Conservation (phyloP, 2,113 vertebrate species). For the Phoxinus phoxinus region DNA sequence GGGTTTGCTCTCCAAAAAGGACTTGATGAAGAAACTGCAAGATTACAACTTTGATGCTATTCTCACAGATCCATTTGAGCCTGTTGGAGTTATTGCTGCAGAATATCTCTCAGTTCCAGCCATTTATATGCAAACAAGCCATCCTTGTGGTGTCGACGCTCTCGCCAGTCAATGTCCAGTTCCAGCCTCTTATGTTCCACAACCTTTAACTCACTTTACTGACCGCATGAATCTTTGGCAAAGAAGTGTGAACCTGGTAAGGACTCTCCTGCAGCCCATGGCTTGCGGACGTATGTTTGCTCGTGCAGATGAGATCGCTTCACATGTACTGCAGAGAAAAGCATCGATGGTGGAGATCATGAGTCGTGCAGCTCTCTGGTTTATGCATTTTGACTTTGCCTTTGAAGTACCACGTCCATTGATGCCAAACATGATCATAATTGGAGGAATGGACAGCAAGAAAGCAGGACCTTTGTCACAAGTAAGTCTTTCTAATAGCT, state of each 20-base stretch:
- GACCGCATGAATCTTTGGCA: conserved; percentile 73
- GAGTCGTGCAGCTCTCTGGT: conserved; percentile 67
- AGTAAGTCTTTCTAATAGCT: conserved; percentile 48
- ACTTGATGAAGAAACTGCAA: conserved; percentile 67
- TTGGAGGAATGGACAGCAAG: conserved; percentile 63
- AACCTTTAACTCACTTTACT: neutral
- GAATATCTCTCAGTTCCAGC: conserved; percentile 71
- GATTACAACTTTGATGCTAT: conserved; percentile 72
- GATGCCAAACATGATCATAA: conserved; percentile 78
- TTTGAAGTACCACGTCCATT: conserved; percentile 74
- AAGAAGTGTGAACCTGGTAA: conserved; percentile 70
- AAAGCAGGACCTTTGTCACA: conserved; percentile 60
- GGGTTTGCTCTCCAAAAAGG: conserved; percentile 61
- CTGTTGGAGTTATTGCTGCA: conserved; percentile 72
- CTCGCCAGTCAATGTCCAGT: conserved; percentile 67
- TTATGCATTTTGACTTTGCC: conserved; percentile 74
- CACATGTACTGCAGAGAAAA: conserved; percentile 67
- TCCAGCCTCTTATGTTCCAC: conserved; percentile 71
- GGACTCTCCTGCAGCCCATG: neutral
- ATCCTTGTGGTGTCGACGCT: conserved; percentile 65
- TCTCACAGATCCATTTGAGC: conserved; percentile 68
- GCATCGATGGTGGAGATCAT: conserved; percentile 66
- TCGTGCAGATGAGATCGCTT: conserved; percentile 60
- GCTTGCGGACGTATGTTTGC: conserved; percentile 35
- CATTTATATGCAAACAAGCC: conserved; percentile 67